Evolutionary conservation across 2,797 vertebrate genomes (phyloP), one percentile per base, ranked within the genome.

Genomic region (Pterois miles): DNA sequence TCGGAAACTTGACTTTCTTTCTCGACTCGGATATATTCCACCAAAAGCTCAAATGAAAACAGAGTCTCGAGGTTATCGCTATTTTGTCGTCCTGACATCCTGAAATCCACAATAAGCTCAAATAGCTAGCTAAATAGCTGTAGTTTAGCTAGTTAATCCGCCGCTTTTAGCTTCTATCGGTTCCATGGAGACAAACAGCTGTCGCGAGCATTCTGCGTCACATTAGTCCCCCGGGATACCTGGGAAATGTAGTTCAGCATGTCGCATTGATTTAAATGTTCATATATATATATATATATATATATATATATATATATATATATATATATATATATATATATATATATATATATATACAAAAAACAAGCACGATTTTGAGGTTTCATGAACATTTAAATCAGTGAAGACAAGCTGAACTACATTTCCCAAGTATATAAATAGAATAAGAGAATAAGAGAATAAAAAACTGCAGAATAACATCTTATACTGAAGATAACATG

Each of bases 31-130:
- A 97, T 89, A 53, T 80, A 89, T 53, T 97, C 95, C 65, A 97
- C 96, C 11, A 97, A 22, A 69, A 97, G 29, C 88, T 98, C 96
- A 65, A 98, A 86, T 0, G 94, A 94, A 82, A 97, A 97, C 0
- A 97, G 66, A 36, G 85, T 92, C 81, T 94, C 94, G 0, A 20
- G 0, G 1, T 50, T n/a, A 0, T 72, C 68, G 7, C 3, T 40
- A 0, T 4, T 50, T 3, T 0, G 1, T 13, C 1, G 1, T 1
- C 4, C 52, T 1, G 84, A 84, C 91, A 91, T 93, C 12, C 0
- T 78, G 3, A 53, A 34, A 81, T 20, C n/a, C 8, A 52, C 2
- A 33, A 36, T 27, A 31, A 34, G 33, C 33, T 34, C 25, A 25
- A 22, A 6, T 0, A 12, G 54, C n/a, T 29, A 50, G 18, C 22